Conservation (phyloP, 2,888 invertebrate genomes). For the Lepidonotus clava region DNA sequence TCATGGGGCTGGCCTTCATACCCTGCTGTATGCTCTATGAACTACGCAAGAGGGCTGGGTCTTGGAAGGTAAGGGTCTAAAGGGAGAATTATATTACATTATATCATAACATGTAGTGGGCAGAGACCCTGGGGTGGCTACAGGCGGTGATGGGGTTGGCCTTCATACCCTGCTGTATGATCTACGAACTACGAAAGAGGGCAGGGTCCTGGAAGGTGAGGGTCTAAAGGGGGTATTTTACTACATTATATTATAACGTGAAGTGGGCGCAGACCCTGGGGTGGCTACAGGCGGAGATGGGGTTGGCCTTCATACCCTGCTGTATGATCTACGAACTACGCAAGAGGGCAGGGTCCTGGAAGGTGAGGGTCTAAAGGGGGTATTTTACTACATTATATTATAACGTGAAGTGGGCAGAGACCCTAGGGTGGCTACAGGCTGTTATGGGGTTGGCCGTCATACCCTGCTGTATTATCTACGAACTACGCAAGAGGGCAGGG, state of each 20-base stretch:
- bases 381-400: too few species aligned
- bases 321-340: not conserved
- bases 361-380: not conserved
- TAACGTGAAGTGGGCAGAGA: slow-evolving; percentile 49
- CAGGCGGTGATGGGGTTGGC: not conserved
- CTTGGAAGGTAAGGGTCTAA: not conserved
- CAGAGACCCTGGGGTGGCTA: slow-evolving; percentile 30
- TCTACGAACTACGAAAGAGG: not conserved
- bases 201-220: not conserved
- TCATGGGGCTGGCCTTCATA: not conserved
- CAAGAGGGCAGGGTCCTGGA: not conserved
- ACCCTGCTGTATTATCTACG: not conserved
- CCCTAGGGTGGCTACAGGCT: slow-evolving; percentile 29
- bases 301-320: not conserved
- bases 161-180: not conserved
- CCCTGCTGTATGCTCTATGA: not conserved
- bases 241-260: too few species aligned
- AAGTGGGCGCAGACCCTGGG: slow-evolving; percentile 48
- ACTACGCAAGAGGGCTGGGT: not conserved
- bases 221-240: too few species aligned
- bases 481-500: not conserved
- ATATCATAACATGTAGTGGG: too few species aligned
- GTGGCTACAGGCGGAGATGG: not conserved
- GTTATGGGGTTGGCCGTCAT: not conserved
- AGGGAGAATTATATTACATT: too few species aligned